phyloP scores from a whole-genome alignment of 2,888 invertebrate genomes.

The Brachypalpus laphriformis region DNA sequence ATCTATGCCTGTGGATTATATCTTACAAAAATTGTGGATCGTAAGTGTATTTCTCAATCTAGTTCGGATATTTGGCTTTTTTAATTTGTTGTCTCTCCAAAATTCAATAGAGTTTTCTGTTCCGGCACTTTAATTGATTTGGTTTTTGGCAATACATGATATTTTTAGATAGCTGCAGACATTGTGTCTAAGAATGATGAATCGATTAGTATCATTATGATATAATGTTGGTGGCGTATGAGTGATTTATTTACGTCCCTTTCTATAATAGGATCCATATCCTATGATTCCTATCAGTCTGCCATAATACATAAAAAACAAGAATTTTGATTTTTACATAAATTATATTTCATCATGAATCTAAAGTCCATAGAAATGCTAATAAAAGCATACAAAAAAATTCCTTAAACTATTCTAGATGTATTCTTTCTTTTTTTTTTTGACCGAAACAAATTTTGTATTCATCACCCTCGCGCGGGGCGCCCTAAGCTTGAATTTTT shows the following conservation, averaged over 20 bases:
- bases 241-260: constrained; percentile 12
- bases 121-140: constrained; percentile 29
- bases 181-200: constrained; percentile 12
- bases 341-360: constrained; percentile 21
- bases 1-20: background rate
- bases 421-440: background rate
- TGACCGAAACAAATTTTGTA: constrained; percentile 1
- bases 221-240: constrained; percentile 38
- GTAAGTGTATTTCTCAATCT: background rate
- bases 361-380: constrained; percentile 22
- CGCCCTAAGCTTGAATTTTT: constrained; percentile 3
- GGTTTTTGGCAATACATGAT: background rate
- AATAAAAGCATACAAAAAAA: constrained; percentile 17
- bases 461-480: constrained; percentile 5
- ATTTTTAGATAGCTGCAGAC: constrained; percentile 17
- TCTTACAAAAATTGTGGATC: background rate
- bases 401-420: constrained; percentile 17
- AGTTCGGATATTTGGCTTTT: background rate
- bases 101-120: background rate
- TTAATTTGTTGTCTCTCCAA: background rate
- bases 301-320: background rate
- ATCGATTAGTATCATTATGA: constrained; percentile 1
- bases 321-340: constrained; percentile 6
- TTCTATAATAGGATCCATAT: constrained; percentile 9
- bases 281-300: background rate